Evolutionary conservation across 1,140 invertebrate genomes (phyloP).

Genomic region (Tenebrio molitor): DNA sequence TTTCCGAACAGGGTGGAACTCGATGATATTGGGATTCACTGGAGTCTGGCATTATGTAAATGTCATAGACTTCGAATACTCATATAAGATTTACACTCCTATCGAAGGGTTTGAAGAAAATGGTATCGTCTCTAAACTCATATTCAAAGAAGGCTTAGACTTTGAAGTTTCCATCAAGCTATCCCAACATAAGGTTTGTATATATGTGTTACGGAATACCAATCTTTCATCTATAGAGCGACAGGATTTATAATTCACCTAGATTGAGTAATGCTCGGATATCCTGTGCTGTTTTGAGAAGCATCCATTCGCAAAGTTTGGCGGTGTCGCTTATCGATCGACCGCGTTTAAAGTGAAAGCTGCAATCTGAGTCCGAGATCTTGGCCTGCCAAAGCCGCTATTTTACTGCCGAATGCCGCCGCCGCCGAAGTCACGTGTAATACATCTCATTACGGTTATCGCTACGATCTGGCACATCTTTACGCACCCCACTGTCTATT

Average conservation of each 20-base stretch:
- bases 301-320: constrained; percentile 50
- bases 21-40: constrained; percentile 79
- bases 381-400: constrained; percentile 30
- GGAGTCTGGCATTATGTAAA: constrained; percentile 82
- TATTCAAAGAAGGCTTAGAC: constrained; percentile 75
- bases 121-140: constrained; percentile 78
- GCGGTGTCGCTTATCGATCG: constrained; percentile 46
- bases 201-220: constrained; percentile 49
- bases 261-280: constrained; percentile 50
- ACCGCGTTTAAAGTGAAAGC: constrained; percentile 44
- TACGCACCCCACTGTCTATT: constrained; percentile 40
- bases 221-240: constrained; percentile 46
- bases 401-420: constrained; percentile 41
- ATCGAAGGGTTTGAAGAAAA: constrained; percentile 80
- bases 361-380: constrained; percentile 47
- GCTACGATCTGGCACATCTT: constrained; percentile 39
- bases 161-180: constrained; percentile 77
- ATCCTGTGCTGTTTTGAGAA: constrained; percentile 47
- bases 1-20: constrained; percentile 80
- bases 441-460: constrained; percentile 46
- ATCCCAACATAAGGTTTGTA: constrained; percentile 74
- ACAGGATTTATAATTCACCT: constrained; percentile 55
- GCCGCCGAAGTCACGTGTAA: constrained; percentile 42
- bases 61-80: constrained; percentile 80
- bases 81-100: constrained; percentile 82